Base-by-base conservation (phyloP, 1,140 invertebrate genomes). In the Drosophila auraria region DNA sequence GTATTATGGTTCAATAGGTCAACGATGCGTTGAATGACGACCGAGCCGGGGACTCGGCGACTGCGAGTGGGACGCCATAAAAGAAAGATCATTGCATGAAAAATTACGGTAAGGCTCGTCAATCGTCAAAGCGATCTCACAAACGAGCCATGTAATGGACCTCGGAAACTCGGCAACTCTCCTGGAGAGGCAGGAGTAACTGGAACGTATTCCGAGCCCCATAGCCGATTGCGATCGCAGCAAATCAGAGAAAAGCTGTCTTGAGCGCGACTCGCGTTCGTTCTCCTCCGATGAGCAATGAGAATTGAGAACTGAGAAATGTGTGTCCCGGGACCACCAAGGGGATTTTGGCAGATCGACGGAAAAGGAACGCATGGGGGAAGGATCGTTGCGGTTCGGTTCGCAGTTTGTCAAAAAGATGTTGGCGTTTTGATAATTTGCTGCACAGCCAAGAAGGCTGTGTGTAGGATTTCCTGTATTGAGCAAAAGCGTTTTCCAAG, bases 371-470 rank as follows among this genome's bases (percentile, higher is more conserved):
- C 15, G 17, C 44, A 17, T 8, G 45, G 27, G 40, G 57, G 20
- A n/a, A 12, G 50, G 40, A 50, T 15, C 54, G 54, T 40, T 40
- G n/a, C 59, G 65, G 49, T 54, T 60, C 59, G 64, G 76, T 90
- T 90, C 69, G 86, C 86, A 90, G 86, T 90, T 90, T 90, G 86
- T 90, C 86, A 90, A 90, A 90, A 90, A 90, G 86, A 90, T 90
- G 86, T 90, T 90, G 86, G 86, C 86, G 86, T 90, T 90, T 90
- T 90, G 86, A 90, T 90, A 90, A 90, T 90, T 90, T 90, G 78
- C 81, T 81, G 59, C 74, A 81, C 63, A 78, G 57, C 74, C 68
- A 49, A 60, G 71, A 63, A 78, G 71, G 66, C 68, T 57, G 44
- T 86, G 86, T 82, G 82, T 90, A 90, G 86, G 87, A 90, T 90